phyloP scores from a whole-genome alignment of 92 coral and sea anemone species.

The Epizoanthus illoricatus region DNA sequence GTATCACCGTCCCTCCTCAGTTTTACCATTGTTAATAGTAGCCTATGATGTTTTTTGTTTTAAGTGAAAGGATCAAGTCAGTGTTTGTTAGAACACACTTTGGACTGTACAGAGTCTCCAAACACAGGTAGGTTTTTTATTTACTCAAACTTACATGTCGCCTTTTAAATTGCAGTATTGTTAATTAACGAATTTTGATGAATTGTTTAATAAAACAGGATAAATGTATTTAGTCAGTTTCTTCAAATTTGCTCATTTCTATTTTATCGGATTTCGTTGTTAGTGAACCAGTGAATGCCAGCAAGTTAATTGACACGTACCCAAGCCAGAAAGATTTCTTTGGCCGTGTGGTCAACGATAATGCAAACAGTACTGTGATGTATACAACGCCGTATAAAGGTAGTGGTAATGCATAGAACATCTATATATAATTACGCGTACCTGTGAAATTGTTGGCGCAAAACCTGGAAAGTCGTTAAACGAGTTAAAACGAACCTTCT shows the following conservation, averaged over 20 bases:
- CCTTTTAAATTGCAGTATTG: not conserved
- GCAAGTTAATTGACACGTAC: not conserved
- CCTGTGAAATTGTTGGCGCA: too few relatives aligned
- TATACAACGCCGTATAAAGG: conserved; percentile 6
- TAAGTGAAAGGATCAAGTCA: conserved; percentile 50
- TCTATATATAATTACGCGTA: too few relatives aligned
- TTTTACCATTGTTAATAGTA: not conserved
- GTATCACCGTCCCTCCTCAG: too few relatives aligned
- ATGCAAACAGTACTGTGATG: conserved; percentile 15
- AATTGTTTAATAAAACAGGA: too few relatives aligned
- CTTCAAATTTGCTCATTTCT: not conserved
- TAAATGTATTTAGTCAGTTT: not conserved
- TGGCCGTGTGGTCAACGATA: conserved; percentile 22
- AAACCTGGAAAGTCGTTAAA: too few relatives aligned
- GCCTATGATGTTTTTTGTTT: not conserved
- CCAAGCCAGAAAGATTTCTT: conserved; percentile 25
- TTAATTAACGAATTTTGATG: too few relatives aligned
- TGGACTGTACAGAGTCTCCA: conserved; percentile 57
- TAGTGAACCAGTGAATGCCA: conserved; percentile 3
- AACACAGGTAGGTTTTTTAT: conserved; percentile 1
- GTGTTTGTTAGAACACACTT: conserved; percentile 71
- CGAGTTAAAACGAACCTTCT: too few relatives aligned
- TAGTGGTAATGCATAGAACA: too few relatives aligned
- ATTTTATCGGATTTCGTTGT: not conserved
- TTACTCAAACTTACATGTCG: not conserved